phyloP scores from a whole-genome alignment of 2,888 invertebrate genomes.

The Oxytorus armatus region DNA sequence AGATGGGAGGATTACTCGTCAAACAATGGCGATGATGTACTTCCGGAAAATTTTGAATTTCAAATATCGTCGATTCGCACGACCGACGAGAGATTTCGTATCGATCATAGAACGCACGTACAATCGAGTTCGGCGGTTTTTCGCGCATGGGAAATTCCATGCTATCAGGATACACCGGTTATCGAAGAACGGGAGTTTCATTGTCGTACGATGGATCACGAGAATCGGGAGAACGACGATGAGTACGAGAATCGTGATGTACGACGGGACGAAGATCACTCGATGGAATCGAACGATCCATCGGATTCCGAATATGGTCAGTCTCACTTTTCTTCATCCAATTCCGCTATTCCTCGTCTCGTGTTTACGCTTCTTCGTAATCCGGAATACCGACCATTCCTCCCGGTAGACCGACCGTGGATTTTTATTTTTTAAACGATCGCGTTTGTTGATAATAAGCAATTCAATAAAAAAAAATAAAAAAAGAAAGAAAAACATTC shows the following conservation, averaged over 20 bases:
- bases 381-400: no score
- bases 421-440: conserved; percentile 46
- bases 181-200: conserved; percentile 39
- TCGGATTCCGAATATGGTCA: conserved; percentile 68
- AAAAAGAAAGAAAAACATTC: conserved; percentile 6
- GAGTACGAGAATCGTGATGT: conserved; percentile 25
- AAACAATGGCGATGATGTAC: conserved; percentile 16
- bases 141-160: conserved; percentile 74
- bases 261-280: conserved; percentile 44
- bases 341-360: not conserved
- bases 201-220: conserved; percentile 15
- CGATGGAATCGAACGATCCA: conserved; percentile 56
- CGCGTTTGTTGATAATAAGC: conserved; percentile 71
- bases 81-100: conserved; percentile 36
- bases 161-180: conserved; percentile 61
- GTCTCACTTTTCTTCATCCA: conserved; percentile 54
- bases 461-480: conserved; percentile 54
- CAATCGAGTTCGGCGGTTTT: conserved; percentile 62
- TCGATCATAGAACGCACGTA: conserved; percentile 27
- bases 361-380: conserved; percentile 30
- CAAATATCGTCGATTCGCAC: conserved; percentile 3
- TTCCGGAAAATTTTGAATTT: conserved; percentile 1
- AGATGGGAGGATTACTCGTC: conserved; percentile 54
- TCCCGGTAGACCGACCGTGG: conserved; percentile 10
- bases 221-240: conserved; percentile 25